Conservation (phyloP, 2,888 invertebrate species). For the Punctoribates punctum region DNA sequence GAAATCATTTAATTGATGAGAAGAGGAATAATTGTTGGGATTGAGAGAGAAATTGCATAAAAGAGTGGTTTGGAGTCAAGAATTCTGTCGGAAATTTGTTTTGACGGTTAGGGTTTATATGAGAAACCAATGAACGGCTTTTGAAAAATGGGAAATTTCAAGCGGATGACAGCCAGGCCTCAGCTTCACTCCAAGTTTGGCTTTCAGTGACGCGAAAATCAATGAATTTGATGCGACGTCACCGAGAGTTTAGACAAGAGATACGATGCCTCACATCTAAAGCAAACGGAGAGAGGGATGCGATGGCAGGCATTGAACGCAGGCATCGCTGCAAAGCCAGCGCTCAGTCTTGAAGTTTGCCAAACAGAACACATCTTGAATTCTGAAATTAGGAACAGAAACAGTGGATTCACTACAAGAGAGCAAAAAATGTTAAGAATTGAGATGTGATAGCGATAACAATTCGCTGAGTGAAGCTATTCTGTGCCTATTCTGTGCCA, state of each 20-base stretch:
- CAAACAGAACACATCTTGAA: conserved; percentile 27
- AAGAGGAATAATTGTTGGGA: not conserved
- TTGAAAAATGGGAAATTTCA: conserved; percentile 18
- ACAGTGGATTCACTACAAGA: not conserved
- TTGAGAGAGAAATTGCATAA: not conserved
- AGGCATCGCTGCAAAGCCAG: not conserved
- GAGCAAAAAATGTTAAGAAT: not conserved
- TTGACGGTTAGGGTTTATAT: not conserved
- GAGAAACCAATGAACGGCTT: conserved; percentile 18
- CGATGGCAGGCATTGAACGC: not conserved
- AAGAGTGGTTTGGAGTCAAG: not conserved
- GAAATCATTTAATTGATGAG: not conserved
- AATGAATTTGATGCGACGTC: not conserved
- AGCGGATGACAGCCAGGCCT: conserved; percentile 16
- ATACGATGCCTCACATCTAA: conserved; percentile 13
- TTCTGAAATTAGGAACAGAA: not conserved
- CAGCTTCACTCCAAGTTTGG: not conserved
- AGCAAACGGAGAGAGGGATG: too few species aligned
- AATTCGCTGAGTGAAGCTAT: conserved; percentile 1
- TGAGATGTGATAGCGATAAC: not conserved
- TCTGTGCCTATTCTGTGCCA: not conserved
- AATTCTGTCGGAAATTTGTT: not conserved
- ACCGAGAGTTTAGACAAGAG: not conserved
- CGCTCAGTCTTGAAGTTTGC: not conserved
- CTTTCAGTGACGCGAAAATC: not conserved